Percentiles rank a stretch among this genome's conserved stretches.
phyloP scores from a whole-genome alignment of 2,797 vertebrate genomes.

The Acipenser oxyrinchus region DNA sequence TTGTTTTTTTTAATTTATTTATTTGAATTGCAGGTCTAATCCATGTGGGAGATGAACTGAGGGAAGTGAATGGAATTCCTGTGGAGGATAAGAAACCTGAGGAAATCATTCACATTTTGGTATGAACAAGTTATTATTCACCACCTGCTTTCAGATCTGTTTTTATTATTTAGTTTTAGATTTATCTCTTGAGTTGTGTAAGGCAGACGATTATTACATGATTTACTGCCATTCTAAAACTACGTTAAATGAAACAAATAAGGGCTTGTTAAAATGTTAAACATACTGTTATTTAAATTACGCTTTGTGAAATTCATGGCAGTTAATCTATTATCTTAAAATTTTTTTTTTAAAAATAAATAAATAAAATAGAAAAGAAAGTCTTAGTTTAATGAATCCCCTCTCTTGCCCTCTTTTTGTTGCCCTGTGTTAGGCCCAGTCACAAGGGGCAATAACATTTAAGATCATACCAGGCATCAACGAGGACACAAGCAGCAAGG shows the following conservation, averaged over 20 bases:
- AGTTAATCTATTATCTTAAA: no score
- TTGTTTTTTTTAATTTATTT: background rate
- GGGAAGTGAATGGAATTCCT: slow-evolving; percentile 88
- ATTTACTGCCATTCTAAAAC: no score
- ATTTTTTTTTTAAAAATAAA: no score
- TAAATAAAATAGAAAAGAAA: no score
- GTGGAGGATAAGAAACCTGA: slow-evolving; percentile 91
- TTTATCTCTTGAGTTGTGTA: slow-evolving; percentile 19
- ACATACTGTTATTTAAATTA: no score
- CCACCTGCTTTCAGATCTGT: slow-evolving; percentile 14
- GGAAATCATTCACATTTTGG: slow-evolving; percentile 92
- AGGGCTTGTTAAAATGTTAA: no score
- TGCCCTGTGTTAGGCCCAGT: slow-evolving; percentile 67
- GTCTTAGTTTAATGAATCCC: background rate
- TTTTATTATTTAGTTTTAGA: slow-evolving; percentile 22
- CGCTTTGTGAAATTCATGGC: no score
- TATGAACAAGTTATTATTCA: slow-evolving; percentile 40
- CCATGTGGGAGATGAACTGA: slow-evolving; percentile 86
- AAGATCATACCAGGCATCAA: slow-evolving; percentile 86
- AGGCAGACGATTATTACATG: no score
- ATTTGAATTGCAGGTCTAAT: slow-evolving; percentile 69
- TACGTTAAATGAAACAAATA: no score
- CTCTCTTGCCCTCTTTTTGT: background rate
- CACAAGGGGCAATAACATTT: slow-evolving; percentile 94
- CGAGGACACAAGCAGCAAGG: slow-evolving; percentile 70